Percentiles rank a stretch among this genome's conserved stretches.
Evolutionary conservation across 2,888 invertebrate species (phyloP).

Genomic region (Drosophila demipolita): DNA sequence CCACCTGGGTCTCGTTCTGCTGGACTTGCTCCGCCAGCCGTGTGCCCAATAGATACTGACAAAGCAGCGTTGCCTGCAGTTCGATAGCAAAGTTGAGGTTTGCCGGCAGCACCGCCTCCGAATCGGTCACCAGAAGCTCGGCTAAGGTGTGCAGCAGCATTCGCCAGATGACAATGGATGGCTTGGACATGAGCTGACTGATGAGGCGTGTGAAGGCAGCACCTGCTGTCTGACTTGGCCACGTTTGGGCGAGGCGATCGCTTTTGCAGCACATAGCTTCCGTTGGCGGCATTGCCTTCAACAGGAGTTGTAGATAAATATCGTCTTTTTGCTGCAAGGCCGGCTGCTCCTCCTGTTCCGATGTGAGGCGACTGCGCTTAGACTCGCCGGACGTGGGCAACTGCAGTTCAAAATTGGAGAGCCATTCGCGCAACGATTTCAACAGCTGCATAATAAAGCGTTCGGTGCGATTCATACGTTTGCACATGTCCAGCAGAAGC

Average conservation of each 20-base stretch:
- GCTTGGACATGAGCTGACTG: constrained; percentile 81
- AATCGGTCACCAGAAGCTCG: constrained; percentile 58
- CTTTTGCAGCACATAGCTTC: background rate
- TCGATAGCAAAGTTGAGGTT: constrained; percentile 81
- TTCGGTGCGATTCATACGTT: constrained; percentile 82
- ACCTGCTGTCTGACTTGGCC: constrained; percentile 81
- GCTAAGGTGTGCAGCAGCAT: constrained; percentile 76
- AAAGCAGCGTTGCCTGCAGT: constrained; percentile 77
- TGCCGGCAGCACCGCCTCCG: constrained; percentile 41
- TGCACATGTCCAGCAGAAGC: constrained; percentile 82
- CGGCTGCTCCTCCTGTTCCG: background rate
- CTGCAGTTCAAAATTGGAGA: constrained; percentile 53
- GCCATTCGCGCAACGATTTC: constrained; percentile 74
- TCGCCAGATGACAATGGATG: constrained; percentile 84
- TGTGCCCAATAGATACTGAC: constrained; percentile 82
- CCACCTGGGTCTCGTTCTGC: constrained; percentile 70
- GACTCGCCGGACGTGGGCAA: constrained; percentile 18
- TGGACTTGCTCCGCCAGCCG: constrained; percentile 82
- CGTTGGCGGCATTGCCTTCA: background rate
- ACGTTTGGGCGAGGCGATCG: constrained; percentile 57
- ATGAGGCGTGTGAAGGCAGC: constrained; percentile 80
- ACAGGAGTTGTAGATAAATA: constrained; percentile 26
- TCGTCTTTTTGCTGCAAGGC: background rate
- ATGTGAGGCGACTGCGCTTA: constrained; percentile 13
- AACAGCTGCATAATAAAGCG: constrained; percentile 81